phyloP scores from a whole-genome alignment of 2,888 invertebrate species.

The Anaspis maculata region DNA sequence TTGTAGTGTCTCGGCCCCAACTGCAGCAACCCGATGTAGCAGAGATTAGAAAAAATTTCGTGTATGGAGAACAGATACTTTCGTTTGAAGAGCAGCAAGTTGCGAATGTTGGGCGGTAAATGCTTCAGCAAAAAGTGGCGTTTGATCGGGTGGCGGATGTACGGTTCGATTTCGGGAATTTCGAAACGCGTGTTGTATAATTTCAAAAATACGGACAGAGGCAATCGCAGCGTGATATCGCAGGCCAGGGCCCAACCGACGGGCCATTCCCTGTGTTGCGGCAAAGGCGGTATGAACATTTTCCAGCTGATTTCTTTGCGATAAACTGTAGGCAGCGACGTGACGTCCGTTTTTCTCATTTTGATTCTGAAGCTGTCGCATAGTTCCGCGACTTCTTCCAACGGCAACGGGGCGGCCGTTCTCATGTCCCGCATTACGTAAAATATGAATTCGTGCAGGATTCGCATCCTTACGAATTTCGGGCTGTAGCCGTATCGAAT shows the following conservation, averaged over 20 bases:
- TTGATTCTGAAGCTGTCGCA: slow-evolving; percentile 18
- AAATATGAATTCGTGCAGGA: slow-evolving; percentile 60
- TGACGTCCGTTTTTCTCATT: slow-evolving; percentile 37
- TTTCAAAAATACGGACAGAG: slow-evolving; percentile 61
- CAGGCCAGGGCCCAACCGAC: slow-evolving; percentile 61
- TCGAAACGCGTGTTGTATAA: slow-evolving; percentile 52
- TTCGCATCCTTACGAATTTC: slow-evolving; percentile 58
- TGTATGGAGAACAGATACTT: slow-evolving; percentile 53
- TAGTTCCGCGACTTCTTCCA: slow-evolving; percentile 32
- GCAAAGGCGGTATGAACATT: slow-evolving; percentile 63
- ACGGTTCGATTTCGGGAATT: slow-evolving; percentile 49
- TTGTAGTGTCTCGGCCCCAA: slow-evolving; percentile 56
- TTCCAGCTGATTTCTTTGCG: slow-evolving; percentile 54
- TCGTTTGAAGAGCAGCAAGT: slow-evolving; percentile 46
- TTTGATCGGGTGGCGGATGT: slow-evolving; percentile 57
- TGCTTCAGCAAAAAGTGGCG: slow-evolving; percentile 56
- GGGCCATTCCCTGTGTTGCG: slow-evolving; percentile 47
- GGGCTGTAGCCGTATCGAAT: slow-evolving; percentile 49
- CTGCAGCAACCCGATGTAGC: slow-evolving; percentile 60
- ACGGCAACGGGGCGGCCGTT: slow-evolving; percentile 19
- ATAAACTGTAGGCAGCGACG: slow-evolving; percentile 45
- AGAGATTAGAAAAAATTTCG: slow-evolving; percentile 50
- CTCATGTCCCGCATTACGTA: slow-evolving; percentile 53
- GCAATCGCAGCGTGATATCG: slow-evolving; percentile 61
- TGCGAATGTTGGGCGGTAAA: slow-evolving; percentile 47